Conservation (phyloP, 2,797 vertebrate genomes). For the Falco novaeseelandiae region DNA sequence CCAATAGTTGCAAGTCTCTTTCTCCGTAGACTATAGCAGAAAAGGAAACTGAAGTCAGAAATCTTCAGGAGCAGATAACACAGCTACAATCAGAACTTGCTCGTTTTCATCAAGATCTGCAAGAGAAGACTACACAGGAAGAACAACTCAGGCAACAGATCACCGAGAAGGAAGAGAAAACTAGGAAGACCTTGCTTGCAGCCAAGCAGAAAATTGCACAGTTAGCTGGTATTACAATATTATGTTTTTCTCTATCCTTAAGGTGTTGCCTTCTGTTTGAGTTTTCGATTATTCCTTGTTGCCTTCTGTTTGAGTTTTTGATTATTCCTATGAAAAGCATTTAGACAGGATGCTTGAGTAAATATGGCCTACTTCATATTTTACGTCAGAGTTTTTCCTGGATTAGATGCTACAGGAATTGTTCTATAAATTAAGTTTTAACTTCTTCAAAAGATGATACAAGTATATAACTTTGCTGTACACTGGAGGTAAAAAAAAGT, state of each 20-base stretch:
- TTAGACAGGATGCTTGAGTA: not conserved
- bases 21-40: constrained; percentile 83
- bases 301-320: not conserved
- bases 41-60: constrained; percentile 86
- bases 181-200: constrained; percentile 87
- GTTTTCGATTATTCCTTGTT: not conserved
- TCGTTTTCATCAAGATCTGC: constrained; percentile 89
- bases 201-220: constrained; percentile 94
- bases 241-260: not conserved
- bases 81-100: constrained; percentile 86
- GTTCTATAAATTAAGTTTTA: not conserved
- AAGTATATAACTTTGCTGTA: not conserved
- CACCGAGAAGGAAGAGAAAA: constrained; percentile 94
- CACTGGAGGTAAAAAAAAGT: not conserved
- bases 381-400: not conserved
- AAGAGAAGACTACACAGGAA: constrained; percentile 88
- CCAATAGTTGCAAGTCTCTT: not conserved
- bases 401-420: not conserved
- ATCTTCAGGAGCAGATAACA: constrained; percentile 85
- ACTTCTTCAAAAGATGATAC: not conserved
- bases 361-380: not conserved
- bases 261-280: not conserved
- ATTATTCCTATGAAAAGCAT: not conserved
- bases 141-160: constrained; percentile 91
- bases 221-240: constrained; percentile 78